Base-by-base conservation (phyloP, 2,113 vertebrate genomes). In the Halichoeres trimaculatus region DNA sequence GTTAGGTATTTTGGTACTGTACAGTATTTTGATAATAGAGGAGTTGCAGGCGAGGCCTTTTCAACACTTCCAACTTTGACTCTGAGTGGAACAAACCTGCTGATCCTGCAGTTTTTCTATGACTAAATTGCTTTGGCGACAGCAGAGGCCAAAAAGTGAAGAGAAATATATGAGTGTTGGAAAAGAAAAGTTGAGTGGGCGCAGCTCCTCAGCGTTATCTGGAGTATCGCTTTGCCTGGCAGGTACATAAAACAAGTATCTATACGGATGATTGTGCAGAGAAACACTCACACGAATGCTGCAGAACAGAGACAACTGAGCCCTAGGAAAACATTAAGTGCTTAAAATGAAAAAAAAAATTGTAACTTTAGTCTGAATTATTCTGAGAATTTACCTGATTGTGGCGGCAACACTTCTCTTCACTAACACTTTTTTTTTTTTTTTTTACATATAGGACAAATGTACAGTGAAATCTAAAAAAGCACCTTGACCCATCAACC, bases 181-280 rank as follows among this genome's bases (percentile, higher is more conserved):
- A 87, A 84, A 83, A 80, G 70, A 87, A 81, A 88, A 84, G 69
- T 36, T 30, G 82, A 85, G 90, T 70, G 87, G 85, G 85, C 51
- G 77, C 86, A 84, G 85, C 83, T 38, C 35, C 83, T 38, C 40
- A 47, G 40, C 26, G 48, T 86, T 87, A 89, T 92, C 90, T 91
- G 89, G 90, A 91, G 88, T 89, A 90, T 90, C 76, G 52, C 88
- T 91, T 81, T 81, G 80, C 75, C 86, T 87, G 88, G 85, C 89
- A 86, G 88, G 85, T 90, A 83, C 76, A 85, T 76, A 81, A 81
- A 88, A 82, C 77, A 80, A 65, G 80, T 52, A 86, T 85, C 80
- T 54, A 72, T 82, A 76, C 67, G 20, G 62, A 84, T 48, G 58
- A 73, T n/a, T 60, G 75, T 36, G 50, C 76, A 1, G 53, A 60